phyloP scores from a whole-genome alignment of 2,797 vertebrate species.

The Alca torda region DNA sequence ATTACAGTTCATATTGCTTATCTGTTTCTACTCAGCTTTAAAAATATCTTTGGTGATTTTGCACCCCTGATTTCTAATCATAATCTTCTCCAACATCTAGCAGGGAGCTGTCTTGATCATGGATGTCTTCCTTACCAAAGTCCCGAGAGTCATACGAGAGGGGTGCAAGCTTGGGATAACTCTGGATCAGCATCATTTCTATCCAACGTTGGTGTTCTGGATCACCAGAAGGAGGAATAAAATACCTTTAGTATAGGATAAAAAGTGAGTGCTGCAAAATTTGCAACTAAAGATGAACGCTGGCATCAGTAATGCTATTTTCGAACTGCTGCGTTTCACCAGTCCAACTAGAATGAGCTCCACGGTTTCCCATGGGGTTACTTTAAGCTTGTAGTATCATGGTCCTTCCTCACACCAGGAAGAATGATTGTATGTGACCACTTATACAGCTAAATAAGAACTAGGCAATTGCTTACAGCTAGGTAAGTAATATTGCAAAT shows the following conservation, averaged over 20 bases:
- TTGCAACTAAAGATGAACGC: background rate
- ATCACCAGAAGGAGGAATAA: background rate
- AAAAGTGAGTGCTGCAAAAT: background rate
- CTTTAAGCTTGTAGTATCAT: background rate
- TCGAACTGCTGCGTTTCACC: background rate
- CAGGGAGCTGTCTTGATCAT: background rate
- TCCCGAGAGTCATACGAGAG: background rate
- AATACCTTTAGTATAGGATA: background rate
- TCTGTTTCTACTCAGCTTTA: background rate
- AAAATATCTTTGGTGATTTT: background rate
- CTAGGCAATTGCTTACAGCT: background rate
- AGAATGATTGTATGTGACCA: background rate
- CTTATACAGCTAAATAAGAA: background rate
- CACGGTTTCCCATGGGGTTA: background rate
- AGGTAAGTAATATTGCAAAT: conserved; percentile 19
- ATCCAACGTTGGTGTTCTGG: background rate
- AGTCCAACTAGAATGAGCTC: conserved; percentile 4
- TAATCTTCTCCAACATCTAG: background rate
- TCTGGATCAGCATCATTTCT: background rate
- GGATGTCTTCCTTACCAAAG: background rate
- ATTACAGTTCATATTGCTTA: background rate
- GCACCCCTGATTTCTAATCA: background rate
- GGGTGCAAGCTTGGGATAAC: background rate
- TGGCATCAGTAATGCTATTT: background rate
- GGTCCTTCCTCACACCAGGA: conserved; percentile 3